Evolutionary conservation across 2,888 invertebrate species (phyloP).

Genomic region (Lasioglossum marginatum): DNA sequence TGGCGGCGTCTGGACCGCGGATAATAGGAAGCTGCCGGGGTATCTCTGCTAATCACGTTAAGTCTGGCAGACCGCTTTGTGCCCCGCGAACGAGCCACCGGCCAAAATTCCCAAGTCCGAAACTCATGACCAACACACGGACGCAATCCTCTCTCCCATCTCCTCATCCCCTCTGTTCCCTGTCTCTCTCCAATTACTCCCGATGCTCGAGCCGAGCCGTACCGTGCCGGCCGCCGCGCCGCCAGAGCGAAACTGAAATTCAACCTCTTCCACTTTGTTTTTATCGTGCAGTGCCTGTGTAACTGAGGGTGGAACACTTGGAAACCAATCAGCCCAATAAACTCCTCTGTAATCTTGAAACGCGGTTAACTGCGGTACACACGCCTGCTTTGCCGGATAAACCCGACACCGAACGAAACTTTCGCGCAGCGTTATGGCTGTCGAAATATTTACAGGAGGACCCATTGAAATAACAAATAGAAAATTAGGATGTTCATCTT

Average conservation of each 20-base stretch:
- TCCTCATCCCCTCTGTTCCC: constrained; percentile 56
- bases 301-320: constrained; percentile 35
- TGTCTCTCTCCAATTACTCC: constrained; percentile 52
- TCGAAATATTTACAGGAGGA: neutral
- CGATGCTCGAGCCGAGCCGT: constrained; percentile 26
- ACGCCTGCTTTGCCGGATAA: neutral
- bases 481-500: neutral
- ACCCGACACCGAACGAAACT: neutral
- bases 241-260: constrained; percentile 70
- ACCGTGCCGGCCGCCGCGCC: constrained; percentile 32
- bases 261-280: constrained; percentile 71
- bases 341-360: constrained; percentile 28
- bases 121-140: constrained; percentile 67
- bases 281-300: constrained; percentile 55
- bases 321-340: constrained; percentile 53
- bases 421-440: neutral
- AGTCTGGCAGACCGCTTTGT: constrained; percentile 83
- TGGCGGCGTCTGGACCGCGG: constrained; percentile 81
- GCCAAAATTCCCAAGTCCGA: constrained; percentile 79
- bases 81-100: constrained; percentile 77
- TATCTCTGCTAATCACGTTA: constrained; percentile 84
- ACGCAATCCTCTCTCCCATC: constrained; percentile 68
- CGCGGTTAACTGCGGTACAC: neutral
- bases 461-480: neutral
- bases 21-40: constrained; percentile 81